Evolutionary conservation across 2,113 vertebrate species (phyloP).

Genomic region (Piprites chloris): DNA sequence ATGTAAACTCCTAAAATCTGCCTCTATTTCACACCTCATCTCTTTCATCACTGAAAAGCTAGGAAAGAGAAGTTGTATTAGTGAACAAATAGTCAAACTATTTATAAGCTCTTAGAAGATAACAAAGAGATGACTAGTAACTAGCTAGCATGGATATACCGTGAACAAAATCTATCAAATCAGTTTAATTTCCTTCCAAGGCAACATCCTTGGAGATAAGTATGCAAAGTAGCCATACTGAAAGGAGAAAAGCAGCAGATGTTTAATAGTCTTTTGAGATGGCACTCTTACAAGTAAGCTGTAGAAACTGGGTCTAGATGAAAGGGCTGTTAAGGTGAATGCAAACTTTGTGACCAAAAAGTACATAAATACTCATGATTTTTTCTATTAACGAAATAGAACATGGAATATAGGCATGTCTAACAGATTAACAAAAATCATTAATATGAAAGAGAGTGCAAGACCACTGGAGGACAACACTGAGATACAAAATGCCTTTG

Average conservation of each 20-base stretch:
- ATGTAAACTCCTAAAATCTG: not conserved
- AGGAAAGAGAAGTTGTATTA: not conserved
- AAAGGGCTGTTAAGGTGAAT: not conserved
- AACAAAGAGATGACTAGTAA: not conserved
- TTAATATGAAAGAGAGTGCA: not conserved
- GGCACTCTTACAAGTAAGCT: not conserved
- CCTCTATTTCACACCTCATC: not conserved
- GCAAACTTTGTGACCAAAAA: not conserved
- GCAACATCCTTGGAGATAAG: not conserved
- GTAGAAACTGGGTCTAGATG: not conserved
- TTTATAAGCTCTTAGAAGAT: not conserved
- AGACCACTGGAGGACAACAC: not conserved
- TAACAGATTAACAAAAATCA: not conserved
- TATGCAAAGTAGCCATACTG: not conserved
- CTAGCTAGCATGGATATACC: not conserved
- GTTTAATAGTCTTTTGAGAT: not conserved
- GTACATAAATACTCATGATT: not conserved
- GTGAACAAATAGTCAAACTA: not conserved
- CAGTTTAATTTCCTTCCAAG: not conserved
- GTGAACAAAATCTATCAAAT: not conserved
- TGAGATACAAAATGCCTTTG: not conserved
- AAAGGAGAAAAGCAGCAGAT: not conserved
- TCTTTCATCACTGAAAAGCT: not conserved
- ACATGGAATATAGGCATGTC: not conserved
- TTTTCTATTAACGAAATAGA: not conserved